Conservation (phyloP, 2,888 invertebrate genomes). For the Machimus rusticus region DNA sequence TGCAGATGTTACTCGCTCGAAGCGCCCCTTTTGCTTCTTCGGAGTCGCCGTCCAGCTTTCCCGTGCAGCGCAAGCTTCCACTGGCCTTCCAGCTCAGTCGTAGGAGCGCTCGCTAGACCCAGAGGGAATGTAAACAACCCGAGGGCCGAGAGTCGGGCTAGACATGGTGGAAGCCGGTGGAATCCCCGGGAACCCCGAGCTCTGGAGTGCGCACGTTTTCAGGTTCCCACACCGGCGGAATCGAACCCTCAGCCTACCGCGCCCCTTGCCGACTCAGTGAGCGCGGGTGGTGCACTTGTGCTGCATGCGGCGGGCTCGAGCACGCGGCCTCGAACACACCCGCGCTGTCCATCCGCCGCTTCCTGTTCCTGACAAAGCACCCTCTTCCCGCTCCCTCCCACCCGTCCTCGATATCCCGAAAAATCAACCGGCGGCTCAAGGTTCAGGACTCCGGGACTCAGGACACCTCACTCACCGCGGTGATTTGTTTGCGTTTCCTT, state of each 20-base stretch:
- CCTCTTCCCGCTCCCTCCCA: neutral
- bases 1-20: neutral
- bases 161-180: conserved; percentile 5
- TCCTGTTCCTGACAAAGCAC: neutral
- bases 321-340: neutral
- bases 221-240: neutral
- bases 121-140: neutral
- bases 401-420: neutral
- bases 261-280: neutral
- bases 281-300: neutral
- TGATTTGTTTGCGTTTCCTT: neutral
- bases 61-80: neutral
- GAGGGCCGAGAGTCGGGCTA: neutral
- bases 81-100: neutral
- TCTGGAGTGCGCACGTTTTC: neutral
- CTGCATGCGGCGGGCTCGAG: neutral
- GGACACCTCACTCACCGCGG: neutral
- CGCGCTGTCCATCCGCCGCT: neutral
- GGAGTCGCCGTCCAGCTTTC: neutral
- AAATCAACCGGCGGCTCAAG: neutral
- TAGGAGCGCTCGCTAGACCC: neutral
- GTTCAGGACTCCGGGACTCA: neutral
- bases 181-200: neutral
- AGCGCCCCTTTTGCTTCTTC: conserved; percentile 8
- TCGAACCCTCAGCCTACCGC: neutral